phyloP scores from a whole-genome alignment of 2,113 vertebrate species.

The Dasyurus viverrinus region DNA sequence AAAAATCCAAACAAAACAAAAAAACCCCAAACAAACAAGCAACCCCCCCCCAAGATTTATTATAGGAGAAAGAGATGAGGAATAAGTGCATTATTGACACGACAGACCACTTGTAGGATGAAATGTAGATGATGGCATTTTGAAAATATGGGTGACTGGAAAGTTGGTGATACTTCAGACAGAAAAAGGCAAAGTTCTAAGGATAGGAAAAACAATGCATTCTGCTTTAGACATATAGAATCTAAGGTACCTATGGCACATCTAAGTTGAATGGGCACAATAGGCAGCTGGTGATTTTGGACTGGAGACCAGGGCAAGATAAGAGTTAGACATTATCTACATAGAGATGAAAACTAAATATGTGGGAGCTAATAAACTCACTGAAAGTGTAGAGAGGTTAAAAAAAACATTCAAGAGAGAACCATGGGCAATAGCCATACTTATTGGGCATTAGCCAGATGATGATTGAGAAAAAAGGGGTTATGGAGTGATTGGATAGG shows the following conservation, averaged over 20 bases:
- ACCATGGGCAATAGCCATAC: not conserved
- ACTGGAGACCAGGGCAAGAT: not conserved
- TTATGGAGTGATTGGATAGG: not conserved
- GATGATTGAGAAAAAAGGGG: not conserved
- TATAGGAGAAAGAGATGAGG: not conserved
- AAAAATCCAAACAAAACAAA: too few relatives aligned
- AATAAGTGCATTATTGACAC: not conserved
- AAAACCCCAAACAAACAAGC: not conserved
- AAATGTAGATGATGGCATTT: not conserved
- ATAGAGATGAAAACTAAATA: not conserved
- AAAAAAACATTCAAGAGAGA: not conserved
- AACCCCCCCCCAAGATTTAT: too few relatives aligned
- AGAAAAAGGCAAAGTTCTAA: not conserved
- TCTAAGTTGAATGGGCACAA: not conserved
- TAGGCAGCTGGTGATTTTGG: not conserved
- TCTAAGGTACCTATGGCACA: not conserved
- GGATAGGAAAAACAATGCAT: not conserved
- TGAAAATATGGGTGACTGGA: not conserved
- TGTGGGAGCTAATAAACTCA: not conserved
- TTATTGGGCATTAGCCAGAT: not conserved
- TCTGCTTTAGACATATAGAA: not conserved
- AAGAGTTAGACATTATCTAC: not conserved
- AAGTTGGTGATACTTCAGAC: not conserved
- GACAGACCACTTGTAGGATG: not conserved
- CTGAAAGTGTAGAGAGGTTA: not conserved